Conservation (phyloP, 2,113 vertebrate species). For the Phalacrocorax brasilianus region DNA sequence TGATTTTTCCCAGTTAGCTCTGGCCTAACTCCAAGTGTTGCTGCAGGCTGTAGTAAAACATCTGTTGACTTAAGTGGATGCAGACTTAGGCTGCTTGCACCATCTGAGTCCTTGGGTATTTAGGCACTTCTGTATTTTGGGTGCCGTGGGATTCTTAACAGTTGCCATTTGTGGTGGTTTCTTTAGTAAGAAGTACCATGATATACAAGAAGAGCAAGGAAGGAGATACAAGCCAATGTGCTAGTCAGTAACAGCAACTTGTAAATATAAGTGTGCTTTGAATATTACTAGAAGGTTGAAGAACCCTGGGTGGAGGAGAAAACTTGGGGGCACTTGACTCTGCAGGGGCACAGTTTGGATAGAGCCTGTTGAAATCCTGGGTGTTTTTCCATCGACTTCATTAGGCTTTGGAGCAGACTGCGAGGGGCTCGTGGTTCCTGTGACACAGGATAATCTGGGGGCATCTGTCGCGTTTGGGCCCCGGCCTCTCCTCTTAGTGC, state of each 20-base stretch:
- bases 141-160: background rate
- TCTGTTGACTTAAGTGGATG: background rate
- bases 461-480: rapidly evolving
- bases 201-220: background rate
- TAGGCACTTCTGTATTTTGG: background rate
- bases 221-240: rapidly evolving
- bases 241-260: background rate
- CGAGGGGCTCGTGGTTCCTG: background rate
- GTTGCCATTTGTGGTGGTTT: background rate
- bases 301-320: background rate
- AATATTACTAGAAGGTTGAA: background rate
- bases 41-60: background rate
- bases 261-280: background rate
- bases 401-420: background rate
- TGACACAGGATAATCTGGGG: background rate
- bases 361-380: background rate
- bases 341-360: background rate
- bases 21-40: background rate
- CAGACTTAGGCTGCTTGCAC: background rate
- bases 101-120: background rate
- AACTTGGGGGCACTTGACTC: background rate
- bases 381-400: background rate
- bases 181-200: background rate
- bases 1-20: background rate
- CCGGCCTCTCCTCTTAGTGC: background rate